These are phyloP conservation scores for Spheniscus humboldti DNA, from an alignment of 2,797 vertebrate genomes.

Conservation along the genomic window DNA sequence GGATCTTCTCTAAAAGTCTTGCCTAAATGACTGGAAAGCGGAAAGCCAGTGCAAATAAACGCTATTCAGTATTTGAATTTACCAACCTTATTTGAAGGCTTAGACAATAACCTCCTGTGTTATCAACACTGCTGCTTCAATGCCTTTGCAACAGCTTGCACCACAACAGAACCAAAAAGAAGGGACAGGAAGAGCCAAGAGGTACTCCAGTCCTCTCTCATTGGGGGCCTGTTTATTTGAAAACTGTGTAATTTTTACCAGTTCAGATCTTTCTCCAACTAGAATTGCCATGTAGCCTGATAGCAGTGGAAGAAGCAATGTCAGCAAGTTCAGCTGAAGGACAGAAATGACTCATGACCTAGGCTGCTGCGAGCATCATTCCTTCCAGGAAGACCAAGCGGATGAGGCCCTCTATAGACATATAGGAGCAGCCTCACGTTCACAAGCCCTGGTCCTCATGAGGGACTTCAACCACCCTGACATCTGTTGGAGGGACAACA, in stretches of 20 bases:
- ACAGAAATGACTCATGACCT: background rate
- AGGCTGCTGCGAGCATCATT: background rate
- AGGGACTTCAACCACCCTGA: no score
- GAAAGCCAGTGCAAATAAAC: background rate
- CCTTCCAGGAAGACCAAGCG: background rate
- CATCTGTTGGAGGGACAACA: no score
- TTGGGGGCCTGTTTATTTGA: background rate
- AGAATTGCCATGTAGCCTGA: background rate
- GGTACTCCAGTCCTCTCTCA: background rate
- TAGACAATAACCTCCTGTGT: background rate
- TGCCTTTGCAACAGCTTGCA: background rate
- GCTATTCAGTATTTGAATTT: background rate
- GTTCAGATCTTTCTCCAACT: background rate
- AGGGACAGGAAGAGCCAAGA: background rate
- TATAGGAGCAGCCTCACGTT: no score
- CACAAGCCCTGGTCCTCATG: no score
- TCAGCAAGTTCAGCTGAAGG: background rate
- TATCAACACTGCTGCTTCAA: background rate
- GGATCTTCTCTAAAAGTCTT: background rate
- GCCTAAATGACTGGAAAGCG: background rate
- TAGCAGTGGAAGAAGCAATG: background rate
- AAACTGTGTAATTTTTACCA: background rate
- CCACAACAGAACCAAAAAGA: background rate
- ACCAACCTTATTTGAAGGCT: background rate
- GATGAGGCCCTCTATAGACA: no score